A percentile compares a stretch with the other conserved stretches of the same genome.
Evolutionary conservation across 2,888 invertebrate genomes (phyloP).

Genomic region (Allophyes oxyacanthae): DNA sequence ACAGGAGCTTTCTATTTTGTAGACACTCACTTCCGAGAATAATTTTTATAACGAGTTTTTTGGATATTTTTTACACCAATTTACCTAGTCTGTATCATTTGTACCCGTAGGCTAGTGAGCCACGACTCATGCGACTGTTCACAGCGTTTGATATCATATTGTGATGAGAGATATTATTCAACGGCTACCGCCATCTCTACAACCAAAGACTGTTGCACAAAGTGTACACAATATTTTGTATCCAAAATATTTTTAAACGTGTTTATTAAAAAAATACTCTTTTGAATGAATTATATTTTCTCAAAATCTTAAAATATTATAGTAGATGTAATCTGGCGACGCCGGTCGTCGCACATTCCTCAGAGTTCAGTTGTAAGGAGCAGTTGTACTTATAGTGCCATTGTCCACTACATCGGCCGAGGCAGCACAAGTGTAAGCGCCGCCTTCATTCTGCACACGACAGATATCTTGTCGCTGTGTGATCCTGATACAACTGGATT

Average conservation of each 20-base stretch:
- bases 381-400: neutral
- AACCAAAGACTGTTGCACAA: constrained; percentile 60
- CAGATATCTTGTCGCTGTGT: no score
- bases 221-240: constrained; percentile 53
- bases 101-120: constrained; percentile 30
- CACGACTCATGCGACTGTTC: constrained; percentile 1
- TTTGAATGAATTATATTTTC: constrained; percentile 44
- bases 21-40: constrained; percentile 51
- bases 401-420: neutral
- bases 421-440: no score
- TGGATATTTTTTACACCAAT: constrained; percentile 66
- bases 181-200: constrained; percentile 41
- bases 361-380: constrained; percentile 1
- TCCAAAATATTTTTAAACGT: constrained; percentile 52
- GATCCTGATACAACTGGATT: neutral
- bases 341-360: constrained; percentile 6
- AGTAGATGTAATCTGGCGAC: constrained; percentile 17
- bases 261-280: constrained; percentile 35
- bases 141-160: constrained; percentile 30
- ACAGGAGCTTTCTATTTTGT: constrained; percentile 57
- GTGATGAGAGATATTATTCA: constrained; percentile 33
- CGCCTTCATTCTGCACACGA: no score
- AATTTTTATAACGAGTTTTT: constrained; percentile 66
- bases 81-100: constrained; percentile 69
- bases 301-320: constrained; percentile 21